These are phyloP conservation scores for Notoglanidium macrostoma DNA, from an alignment of 2,797 vertebrate genomes.

Conservation along the genomic window DNA sequence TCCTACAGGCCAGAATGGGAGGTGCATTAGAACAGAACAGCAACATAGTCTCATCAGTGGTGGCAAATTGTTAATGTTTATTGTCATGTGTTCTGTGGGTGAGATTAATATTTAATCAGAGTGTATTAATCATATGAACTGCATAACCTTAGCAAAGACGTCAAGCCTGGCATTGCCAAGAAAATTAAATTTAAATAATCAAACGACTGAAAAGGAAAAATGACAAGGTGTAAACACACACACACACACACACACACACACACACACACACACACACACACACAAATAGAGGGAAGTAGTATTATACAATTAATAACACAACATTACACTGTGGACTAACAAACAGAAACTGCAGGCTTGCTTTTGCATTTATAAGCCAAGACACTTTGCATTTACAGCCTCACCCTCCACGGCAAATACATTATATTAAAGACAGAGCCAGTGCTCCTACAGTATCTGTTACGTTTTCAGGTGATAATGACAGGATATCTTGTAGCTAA, in stretches of 20 bases:
- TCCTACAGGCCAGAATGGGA: conserved; percentile 63
- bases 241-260: not conserved
- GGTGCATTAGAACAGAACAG: not conserved
- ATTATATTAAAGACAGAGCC: not conserved
- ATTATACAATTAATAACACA: not conserved
- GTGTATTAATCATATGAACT: not conserved
- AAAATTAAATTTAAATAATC: not conserved
- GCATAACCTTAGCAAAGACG: not conserved
- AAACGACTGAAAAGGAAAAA: not conserved
- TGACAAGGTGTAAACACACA: not conserved
- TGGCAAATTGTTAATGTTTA: not conserved
- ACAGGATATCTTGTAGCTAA: not conserved
- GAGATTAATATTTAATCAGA: not conserved
- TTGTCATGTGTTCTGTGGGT: not conserved
- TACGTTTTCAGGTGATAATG: conserved; percentile 26
- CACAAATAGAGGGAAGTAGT: not conserved
- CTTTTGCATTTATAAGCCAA: conserved; percentile 12
- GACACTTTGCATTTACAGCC: conserved; percentile 13
- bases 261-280: not conserved
- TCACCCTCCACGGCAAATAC: not conserved
- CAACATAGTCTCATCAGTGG: not conserved
- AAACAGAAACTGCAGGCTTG: conserved; percentile 2
- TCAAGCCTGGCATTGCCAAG: not conserved
- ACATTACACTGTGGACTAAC: not conserved
- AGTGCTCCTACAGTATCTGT: not conserved